Conservation (phyloP, 2,113 vertebrate genomes). For the Mola mola region DNA sequence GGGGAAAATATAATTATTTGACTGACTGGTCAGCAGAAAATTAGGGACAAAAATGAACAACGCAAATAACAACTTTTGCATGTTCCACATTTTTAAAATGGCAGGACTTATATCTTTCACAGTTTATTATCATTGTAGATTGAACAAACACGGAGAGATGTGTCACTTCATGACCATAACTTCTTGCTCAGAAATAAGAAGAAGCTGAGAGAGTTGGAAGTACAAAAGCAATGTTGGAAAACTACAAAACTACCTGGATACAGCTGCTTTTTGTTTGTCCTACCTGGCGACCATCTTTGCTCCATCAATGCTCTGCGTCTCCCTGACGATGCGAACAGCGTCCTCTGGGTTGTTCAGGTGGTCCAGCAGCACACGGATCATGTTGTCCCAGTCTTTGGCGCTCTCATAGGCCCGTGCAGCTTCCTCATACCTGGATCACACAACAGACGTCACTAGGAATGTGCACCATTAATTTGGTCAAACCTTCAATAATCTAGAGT, state of each 20-base stretch:
- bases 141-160: too few relatives aligned
- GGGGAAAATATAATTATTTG: too few relatives aligned
- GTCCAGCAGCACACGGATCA: conserved; percentile 92
- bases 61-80: too few relatives aligned
- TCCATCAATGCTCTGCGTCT: conserved; percentile 95
- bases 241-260: background rate
- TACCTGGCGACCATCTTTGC: conserved; percentile 99
- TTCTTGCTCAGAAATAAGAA: too few relatives aligned
- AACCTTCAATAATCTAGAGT: too few relatives aligned
- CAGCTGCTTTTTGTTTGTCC: conserved; percentile 5
- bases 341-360: conserved; percentile 95
- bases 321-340: conserved; percentile 89
- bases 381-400: conserved; percentile 93
- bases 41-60: too few relatives aligned
- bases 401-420: conserved; percentile 91
- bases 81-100: background rate
- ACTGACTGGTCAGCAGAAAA: too few relatives aligned
- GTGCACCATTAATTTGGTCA: too few relatives aligned
- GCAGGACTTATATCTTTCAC: too few relatives aligned
- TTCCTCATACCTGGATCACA: conserved; percentile 86
- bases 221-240: background rate
- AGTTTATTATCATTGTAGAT: too few relatives aligned
- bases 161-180: background rate
- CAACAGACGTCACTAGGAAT: background rate
- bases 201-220: too few relatives aligned